Percentiles rank a stretch among this genome's conserved stretches.
These are phyloP conservation scores for Brotogeris chrysoptera DNA, from an alignment of 2,797 vertebrate genomes.

Conservation along the genomic window DNA sequence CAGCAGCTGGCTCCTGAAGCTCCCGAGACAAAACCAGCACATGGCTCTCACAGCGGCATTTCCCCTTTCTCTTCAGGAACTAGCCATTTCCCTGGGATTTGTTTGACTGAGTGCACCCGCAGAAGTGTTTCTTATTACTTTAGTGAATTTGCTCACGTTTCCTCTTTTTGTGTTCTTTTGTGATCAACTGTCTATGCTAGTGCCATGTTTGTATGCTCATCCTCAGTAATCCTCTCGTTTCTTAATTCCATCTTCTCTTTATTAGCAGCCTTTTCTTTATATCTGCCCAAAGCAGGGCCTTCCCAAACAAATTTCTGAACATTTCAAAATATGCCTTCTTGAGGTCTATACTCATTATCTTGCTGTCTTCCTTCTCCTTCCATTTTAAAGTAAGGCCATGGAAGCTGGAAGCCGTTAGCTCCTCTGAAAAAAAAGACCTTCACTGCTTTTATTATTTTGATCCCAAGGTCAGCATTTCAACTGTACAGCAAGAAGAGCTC, in stretches of 20 bases:
- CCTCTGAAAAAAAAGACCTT: not conserved
- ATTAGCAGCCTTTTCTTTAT: not conserved
- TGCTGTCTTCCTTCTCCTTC: not conserved
- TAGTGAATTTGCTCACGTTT: not conserved
- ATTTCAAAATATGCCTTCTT: not conserved
- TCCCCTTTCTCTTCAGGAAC: not conserved
- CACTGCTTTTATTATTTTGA: not conserved
- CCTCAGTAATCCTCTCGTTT: not conserved
- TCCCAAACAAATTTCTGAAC: not conserved
- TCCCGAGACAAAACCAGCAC: not conserved
- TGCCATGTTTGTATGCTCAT: not conserved
- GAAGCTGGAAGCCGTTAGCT: not conserved
- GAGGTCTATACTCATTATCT: not conserved
- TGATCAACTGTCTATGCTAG: not conserved
- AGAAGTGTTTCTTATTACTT: not conserved
- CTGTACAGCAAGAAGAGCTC: not conserved
- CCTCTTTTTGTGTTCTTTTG: not conserved
- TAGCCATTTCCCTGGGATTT: not conserved
- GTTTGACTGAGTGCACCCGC: not conserved
- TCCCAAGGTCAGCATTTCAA: not conserved
- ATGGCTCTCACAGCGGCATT: not conserved
- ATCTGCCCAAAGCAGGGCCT: not conserved
- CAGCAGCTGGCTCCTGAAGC: not conserved
- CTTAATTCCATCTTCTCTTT: not conserved
- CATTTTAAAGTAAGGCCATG: not conserved